These are phyloP conservation scores for Anaspis maculata DNA, from an alignment of 2,888 invertebrate genomes.

Conservation along the genomic window DNA sequence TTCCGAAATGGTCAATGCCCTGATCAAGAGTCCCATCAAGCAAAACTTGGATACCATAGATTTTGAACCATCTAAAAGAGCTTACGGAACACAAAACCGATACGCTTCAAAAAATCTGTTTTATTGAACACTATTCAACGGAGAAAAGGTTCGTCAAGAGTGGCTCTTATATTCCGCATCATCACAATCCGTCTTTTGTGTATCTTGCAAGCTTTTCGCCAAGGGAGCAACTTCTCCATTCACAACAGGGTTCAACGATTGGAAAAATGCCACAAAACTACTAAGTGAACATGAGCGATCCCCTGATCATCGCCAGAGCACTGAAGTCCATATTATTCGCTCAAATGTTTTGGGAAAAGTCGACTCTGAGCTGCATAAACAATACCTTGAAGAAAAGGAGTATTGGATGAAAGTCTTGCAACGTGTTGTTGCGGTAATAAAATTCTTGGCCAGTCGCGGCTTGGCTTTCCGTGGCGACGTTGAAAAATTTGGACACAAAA, in stretches of 20 bases:
- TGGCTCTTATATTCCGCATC: constrained; percentile 14
- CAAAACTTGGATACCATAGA: not conserved
- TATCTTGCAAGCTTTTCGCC: constrained; percentile 9
- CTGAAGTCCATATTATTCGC: constrained; percentile 8
- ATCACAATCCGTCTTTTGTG: constrained; percentile 14
- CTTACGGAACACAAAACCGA: not conserved
- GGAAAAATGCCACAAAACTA: constrained; percentile 15
- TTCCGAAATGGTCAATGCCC: not conserved
- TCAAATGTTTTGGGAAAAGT: constrained; percentile 5
- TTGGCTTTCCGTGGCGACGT: constrained; percentile 15
- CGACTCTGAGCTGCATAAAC: constrained; percentile 7
- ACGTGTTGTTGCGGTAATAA: constrained; percentile 18
- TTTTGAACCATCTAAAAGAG: not conserved
- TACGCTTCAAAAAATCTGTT: not conserved
- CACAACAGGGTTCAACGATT: constrained; percentile 17
- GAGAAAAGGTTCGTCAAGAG: not conserved
- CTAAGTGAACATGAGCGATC: constrained; percentile 16
- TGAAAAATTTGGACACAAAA: constrained; percentile 21
- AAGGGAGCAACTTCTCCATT: constrained; percentile 2
- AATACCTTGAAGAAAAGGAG: constrained; percentile 12
- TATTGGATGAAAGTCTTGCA: constrained; percentile 25
- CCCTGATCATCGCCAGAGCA: constrained; percentile 9
- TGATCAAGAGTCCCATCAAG: not conserved
- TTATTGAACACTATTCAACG: not conserved
- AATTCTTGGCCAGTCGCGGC: constrained; percentile 15